A percentile compares a stretch with the other conserved stretches of the same genome.
Conservation (phyloP, 2,797 vertebrate species). For the Pampus argenteus region DNA sequence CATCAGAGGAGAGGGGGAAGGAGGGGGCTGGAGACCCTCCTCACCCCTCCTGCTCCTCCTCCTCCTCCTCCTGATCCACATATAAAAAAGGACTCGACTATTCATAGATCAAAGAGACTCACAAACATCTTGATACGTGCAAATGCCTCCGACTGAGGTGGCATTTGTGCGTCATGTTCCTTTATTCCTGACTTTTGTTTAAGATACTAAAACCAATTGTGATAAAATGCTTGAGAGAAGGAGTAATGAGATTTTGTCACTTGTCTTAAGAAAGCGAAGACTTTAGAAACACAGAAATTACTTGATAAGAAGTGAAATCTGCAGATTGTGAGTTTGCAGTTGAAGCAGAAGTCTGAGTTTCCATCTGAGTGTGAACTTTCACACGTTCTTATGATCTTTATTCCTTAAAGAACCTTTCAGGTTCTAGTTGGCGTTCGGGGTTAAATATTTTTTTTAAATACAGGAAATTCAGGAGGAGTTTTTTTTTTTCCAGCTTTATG, state of each 20-base stretch:
- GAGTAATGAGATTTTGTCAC: no score
- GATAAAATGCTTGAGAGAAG: no score
- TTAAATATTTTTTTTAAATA: slow-evolving; percentile 17
- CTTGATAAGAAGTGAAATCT: background rate
- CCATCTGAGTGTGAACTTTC: background rate
- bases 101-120: slow-evolving; percentile 67
- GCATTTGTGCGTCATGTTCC: background rate
- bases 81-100: slow-evolving; percentile 49
- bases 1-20: background rate
- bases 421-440: slow-evolving; percentile 8
- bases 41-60: slow-evolving; percentile 5
- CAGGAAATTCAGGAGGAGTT: slow-evolving; percentile 21
- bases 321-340: background rate
- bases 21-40: background rate
- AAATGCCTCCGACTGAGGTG: slow-evolving; percentile 36
- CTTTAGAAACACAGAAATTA: no score
- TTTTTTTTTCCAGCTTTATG: slow-evolving; percentile 21
- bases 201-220: no score
- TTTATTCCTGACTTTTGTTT: no score
- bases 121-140: slow-evolving; percentile 53
- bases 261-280: no score
- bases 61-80: slow-evolving; percentile 42
- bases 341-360: no score
- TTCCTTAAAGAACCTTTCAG: background rate
- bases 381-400: background rate